Evolutionary conservation across 1,140 invertebrate species (phyloP).

Genomic region (Zaprionus taronus): DNA sequence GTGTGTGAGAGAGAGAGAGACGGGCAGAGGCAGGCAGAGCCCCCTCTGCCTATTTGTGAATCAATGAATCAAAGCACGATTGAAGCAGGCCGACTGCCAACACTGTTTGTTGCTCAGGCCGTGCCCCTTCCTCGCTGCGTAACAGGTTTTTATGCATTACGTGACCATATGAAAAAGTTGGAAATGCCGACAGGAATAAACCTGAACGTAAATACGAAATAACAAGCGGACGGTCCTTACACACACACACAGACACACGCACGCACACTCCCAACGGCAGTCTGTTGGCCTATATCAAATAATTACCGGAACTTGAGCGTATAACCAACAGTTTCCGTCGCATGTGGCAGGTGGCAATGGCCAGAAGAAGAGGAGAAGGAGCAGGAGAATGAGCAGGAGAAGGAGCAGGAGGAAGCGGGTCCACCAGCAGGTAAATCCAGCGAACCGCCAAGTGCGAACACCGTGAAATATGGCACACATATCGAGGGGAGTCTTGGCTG

Average conservation of each 20-base stretch:
- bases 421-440: conserved; percentile 24
- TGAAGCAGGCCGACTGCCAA: conserved; percentile 44
- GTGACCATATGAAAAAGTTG: conserved; percentile 68
- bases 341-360: conserved; percentile 9
- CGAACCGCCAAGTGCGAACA: conserved; percentile 28
- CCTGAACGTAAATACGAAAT: conserved; percentile 51
- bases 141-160: conserved; percentile 80
- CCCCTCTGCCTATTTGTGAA: conserved; percentile 7
- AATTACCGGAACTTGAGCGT: conserved; percentile 79
- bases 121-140: conserved; percentile 12
- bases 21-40: not conserved
- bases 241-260: conserved; percentile 13
- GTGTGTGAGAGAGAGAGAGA: not conserved
- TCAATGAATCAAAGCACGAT: conserved; percentile 60
- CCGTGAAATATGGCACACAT: conserved; percentile 36
- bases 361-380: not conserved
- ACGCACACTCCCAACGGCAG: conserved; percentile 17
- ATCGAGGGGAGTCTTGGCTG: conserved; percentile 22
- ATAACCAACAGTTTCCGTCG: conserved; percentile 78
- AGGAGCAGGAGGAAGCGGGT: not conserved
- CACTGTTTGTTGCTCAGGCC: conserved; percentile 1
- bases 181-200: conserved; percentile 23
- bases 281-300: conserved; percentile 74
- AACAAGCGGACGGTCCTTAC: conserved; percentile 41
- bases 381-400: not conserved